phyloP scores from a whole-genome alignment of 2,888 invertebrate genomes.

The Poecilobothrus nobilitatus region DNA sequence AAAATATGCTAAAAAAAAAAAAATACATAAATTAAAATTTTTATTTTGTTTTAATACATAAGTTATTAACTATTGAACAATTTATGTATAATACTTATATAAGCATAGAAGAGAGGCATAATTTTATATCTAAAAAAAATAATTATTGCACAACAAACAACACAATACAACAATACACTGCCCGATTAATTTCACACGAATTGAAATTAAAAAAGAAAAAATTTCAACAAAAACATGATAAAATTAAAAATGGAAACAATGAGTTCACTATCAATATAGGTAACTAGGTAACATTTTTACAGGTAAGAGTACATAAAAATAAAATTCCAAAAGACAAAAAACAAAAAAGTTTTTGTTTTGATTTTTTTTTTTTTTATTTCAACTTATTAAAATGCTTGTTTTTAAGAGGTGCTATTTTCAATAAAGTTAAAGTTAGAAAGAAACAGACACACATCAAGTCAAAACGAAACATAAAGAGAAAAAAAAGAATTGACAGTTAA shows the following conservation, averaged over 20 bases:
- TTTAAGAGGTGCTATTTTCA: background rate
- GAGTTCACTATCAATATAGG: background rate
- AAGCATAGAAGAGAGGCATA: too few relatives aligned
- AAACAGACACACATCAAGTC: background rate
- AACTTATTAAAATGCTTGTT: too few relatives aligned
- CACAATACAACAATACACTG: background rate
- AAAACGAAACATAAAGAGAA: background rate
- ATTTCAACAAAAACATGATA: background rate
- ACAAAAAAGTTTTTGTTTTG: too few relatives aligned
- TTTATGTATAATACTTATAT: too few relatives aligned
- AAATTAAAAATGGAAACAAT: background rate
- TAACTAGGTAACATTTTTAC: constrained; percentile 2
- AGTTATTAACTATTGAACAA: too few relatives aligned
- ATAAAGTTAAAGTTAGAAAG: background rate
- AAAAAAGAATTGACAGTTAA: too few relatives aligned
- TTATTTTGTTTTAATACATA: too few relatives aligned
- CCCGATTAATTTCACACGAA: background rate
- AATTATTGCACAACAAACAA: background rate
- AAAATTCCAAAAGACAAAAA: background rate
- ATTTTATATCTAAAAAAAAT: too few relatives aligned
- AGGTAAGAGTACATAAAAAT: background rate
- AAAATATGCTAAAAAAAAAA: too few relatives aligned
- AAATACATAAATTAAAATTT: too few relatives aligned
- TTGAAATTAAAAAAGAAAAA: background rate
- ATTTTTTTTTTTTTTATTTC: too few relatives aligned